Evolutionary conservation across 1,140 invertebrate genomes (phyloP).

Genomic region (Lasioglossum albipes): DNA sequence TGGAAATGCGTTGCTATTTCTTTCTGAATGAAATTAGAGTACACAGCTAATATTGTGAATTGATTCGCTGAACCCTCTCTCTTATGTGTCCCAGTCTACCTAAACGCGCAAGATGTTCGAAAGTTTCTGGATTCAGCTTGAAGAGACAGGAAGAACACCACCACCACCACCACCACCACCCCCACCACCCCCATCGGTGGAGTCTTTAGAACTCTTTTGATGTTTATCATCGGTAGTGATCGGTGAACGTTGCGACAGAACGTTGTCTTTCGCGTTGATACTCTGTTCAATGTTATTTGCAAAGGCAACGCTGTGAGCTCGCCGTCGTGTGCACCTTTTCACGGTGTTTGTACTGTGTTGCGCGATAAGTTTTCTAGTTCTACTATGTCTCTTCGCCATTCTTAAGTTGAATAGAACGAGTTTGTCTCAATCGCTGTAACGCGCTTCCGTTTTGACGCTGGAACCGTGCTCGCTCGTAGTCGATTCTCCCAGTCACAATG

Average conservation of each 20-base stretch:
- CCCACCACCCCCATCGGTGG: not conserved
- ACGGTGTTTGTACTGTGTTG: not conserved
- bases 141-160: conserved; percentile 39
- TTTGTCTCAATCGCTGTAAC: conserved; percentile 71
- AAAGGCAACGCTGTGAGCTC: conserved; percentile 59
- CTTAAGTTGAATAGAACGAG: conserved; percentile 70
- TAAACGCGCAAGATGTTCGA: not conserved
- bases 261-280: not conserved
- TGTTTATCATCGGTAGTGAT: conserved; percentile 22
- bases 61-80: not conserved
- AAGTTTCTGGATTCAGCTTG: not conserved
- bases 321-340: conserved; percentile 37
- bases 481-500: conserved; percentile 70
- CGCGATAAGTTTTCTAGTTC: conserved; percentile 14
- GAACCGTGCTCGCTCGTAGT: conserved; percentile 46
- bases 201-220: not conserved
- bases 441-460: conserved; percentile 42
- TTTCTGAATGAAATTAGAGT: not conserved
- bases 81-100: conserved; percentile 8
- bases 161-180: too few relatives aligned
- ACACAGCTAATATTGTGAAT: not conserved
- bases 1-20: too few relatives aligned
- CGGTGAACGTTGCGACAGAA: conserved; percentile 18
- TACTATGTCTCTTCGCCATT: conserved; percentile 27
- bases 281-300: conserved; percentile 43